A percentile compares a stretch with the other conserved stretches of the same genome.
These are phyloP conservation scores for Epinephelus fuscoguttatus DNA, from an alignment of 2,113 vertebrate species.

Conservation along the genomic window DNA sequence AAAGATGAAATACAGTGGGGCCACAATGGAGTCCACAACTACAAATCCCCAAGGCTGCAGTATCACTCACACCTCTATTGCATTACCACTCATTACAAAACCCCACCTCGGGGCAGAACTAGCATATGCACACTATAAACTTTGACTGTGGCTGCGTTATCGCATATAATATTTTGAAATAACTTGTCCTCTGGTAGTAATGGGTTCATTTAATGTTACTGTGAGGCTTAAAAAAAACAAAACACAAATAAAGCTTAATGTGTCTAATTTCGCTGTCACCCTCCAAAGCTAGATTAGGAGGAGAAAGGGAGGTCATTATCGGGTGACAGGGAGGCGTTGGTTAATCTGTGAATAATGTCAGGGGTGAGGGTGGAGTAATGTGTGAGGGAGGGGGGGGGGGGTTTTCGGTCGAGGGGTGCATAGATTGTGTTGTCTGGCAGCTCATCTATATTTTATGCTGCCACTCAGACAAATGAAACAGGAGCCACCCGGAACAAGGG, in stretches of 20 bases:
- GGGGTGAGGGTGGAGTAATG: constrained; percentile 79
- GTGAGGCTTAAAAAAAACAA: constrained; percentile 13
- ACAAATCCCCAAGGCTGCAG: constrained; percentile 76
- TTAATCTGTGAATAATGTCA: constrained; percentile 98
- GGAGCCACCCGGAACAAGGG: constrained; percentile 99
- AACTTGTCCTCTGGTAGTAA: constrained; percentile 39
- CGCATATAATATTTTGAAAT: constrained; percentile 36
- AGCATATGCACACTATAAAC: constrained; percentile 62
- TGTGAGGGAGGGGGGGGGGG: constrained; percentile 58
- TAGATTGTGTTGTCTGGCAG: constrained; percentile 90
- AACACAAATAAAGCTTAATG: constrained; percentile 56
- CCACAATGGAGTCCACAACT: constrained; percentile 76
- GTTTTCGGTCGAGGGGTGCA: constrained; percentile 60
- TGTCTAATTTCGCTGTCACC: constrained; percentile 78
- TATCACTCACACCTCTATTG: constrained; percentile 71
- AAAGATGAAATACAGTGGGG: constrained; percentile 75
- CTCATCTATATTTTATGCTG: constrained; percentile 99
- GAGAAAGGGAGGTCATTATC: constrained; percentile 79
- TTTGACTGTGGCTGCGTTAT: constrained; percentile 38
- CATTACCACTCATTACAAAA: constrained; percentile 77
- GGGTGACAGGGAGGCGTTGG: constrained; percentile 81
- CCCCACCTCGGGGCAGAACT: constrained; percentile 69
- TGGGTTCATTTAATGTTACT: constrained; percentile 52
- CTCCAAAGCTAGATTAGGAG: constrained; percentile 62
- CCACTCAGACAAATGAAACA: constrained; percentile 99